Percentiles rank a stretch among this genome's conserved stretches.
These are phyloP conservation scores for Xanthia togata DNA, from an alignment of 2,888 invertebrate species.

Conservation along the genomic window DNA sequence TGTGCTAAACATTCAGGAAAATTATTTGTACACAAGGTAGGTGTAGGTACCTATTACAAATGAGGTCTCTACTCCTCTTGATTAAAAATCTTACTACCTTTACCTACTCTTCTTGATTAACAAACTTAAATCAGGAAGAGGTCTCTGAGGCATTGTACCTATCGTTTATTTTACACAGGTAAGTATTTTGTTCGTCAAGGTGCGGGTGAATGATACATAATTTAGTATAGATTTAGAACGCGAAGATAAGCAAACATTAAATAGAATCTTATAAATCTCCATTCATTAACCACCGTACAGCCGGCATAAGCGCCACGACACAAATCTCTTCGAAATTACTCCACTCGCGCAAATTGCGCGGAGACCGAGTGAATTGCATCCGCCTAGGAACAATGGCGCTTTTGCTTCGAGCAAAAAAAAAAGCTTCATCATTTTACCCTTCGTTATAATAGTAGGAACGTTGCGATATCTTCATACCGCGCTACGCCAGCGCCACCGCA, in stretches of 20 bases:
- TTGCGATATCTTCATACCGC: constrained; percentile 66
- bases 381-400: constrained; percentile 88
- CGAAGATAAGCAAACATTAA: constrained; percentile 6
- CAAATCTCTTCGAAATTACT: constrained; percentile 87
- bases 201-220: neutral
- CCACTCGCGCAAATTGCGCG: constrained; percentile 88
- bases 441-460: constrained; percentile 76
- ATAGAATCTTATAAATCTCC: constrained; percentile 55
- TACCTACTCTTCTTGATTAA: constrained; percentile 39
- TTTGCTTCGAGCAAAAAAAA: constrained; percentile 83
- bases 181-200: constrained; percentile 12
- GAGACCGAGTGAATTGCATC: constrained; percentile 89
- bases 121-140: constrained; percentile 33
- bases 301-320: constrained; percentile 71
- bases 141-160: constrained; percentile 1
- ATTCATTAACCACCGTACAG: constrained; percentile 71
- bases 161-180: constrained; percentile 11
- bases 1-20: constrained; percentile 6
- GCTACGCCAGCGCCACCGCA: constrained; percentile 36
- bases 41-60: constrained; percentile 29
- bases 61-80: constrained; percentile 33
- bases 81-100: constrained; percentile 39
- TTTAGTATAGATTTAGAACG: neutral
- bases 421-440: constrained; percentile 84
- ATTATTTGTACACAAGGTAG: neutral